Conservation (phyloP, 1,140 invertebrate species). For the Camponotus vicinus region DNA sequence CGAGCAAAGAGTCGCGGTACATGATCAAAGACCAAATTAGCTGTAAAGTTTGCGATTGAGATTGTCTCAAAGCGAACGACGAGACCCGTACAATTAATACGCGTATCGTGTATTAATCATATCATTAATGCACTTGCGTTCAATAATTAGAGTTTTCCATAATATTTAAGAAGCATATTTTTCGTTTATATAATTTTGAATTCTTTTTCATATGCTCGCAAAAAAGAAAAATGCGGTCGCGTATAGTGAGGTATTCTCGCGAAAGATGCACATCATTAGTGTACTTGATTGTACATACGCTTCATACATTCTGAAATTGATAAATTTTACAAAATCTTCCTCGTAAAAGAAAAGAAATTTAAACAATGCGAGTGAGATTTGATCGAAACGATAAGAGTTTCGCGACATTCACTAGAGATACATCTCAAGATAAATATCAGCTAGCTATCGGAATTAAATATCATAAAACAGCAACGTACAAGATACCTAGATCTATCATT, state of each 20-base stretch:
- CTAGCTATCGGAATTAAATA: constrained; percentile 14
- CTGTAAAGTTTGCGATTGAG: constrained; percentile 4
- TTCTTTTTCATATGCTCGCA: neutral
- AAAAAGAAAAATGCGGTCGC: neutral
- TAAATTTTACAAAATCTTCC: neutral
- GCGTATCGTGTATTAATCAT: neutral
- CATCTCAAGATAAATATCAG: constrained; percentile 16
- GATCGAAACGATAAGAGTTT: neutral
- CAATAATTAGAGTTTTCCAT: neutral
- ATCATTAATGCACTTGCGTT: neutral
- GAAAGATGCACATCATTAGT: neutral
- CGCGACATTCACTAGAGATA: neutral
- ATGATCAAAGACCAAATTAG: constrained; percentile 39
- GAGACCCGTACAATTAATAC: too few species aligned
- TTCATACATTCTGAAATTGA: neutral
- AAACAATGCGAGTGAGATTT: neutral
- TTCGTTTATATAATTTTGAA: neutral
- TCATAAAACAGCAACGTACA: neutral
- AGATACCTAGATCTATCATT: neutral
- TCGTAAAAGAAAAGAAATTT: neutral
- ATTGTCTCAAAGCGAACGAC: neutral
- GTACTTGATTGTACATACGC: neutral
- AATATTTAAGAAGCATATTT: neutral
- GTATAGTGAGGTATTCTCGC: neutral
- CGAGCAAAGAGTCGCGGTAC: constrained; percentile 43